Conservation (phyloP, 2,113 vertebrate genomes). For the Solenodon paradoxus region DNA sequence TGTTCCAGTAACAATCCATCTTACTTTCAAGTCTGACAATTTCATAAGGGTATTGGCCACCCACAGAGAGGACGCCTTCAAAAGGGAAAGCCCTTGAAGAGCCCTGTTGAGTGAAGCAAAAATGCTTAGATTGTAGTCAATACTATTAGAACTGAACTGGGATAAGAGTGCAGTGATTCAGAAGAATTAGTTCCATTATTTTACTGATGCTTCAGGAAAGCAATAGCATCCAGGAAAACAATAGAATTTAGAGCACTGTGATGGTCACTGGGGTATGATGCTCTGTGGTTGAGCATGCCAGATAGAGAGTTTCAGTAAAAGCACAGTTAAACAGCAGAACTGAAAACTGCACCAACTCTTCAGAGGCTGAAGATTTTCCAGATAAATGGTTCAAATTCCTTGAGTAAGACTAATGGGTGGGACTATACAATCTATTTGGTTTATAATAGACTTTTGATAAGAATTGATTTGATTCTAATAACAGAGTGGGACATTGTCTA, state of each 20-base stretch:
- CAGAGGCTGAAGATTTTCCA: not conserved
- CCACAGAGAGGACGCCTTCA: slow-evolving; percentile 60
- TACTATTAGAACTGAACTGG: slow-evolving; percentile 39
- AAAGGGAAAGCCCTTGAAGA: slow-evolving; percentile 64
- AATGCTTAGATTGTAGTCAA: slow-evolving; percentile 58
- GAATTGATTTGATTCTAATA: slow-evolving; percentile 57
- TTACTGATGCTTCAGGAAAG: slow-evolving; percentile 55
- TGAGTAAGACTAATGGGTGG: not conserved
- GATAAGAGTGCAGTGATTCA: slow-evolving; percentile 40
- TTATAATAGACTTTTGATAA: slow-evolving; percentile 59
- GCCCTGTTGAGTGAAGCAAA: slow-evolving; percentile 60
- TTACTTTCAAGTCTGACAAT: slow-evolving; percentile 70
- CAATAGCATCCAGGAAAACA: slow-evolving; percentile 30
- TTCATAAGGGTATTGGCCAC: slow-evolving; percentile 71
- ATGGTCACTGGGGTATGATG: not conserved
- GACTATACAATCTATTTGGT: slow-evolving; percentile 22
- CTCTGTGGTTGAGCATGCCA: not conserved
- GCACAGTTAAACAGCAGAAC: not conserved
- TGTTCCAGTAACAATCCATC: slow-evolving; percentile 75
- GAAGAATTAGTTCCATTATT: slow-evolving; percentile 65
- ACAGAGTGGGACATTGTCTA: not conserved
- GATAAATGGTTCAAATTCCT: not conserved
- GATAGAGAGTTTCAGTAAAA: not conserved
- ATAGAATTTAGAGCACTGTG: not conserved
- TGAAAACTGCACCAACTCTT: not conserved